Percentiles rank a stretch among this genome's conserved stretches.
phyloP scores from a whole-genome alignment of 2,797 vertebrate genomes.

The Schizopygopsis malacanthus region DNA sequence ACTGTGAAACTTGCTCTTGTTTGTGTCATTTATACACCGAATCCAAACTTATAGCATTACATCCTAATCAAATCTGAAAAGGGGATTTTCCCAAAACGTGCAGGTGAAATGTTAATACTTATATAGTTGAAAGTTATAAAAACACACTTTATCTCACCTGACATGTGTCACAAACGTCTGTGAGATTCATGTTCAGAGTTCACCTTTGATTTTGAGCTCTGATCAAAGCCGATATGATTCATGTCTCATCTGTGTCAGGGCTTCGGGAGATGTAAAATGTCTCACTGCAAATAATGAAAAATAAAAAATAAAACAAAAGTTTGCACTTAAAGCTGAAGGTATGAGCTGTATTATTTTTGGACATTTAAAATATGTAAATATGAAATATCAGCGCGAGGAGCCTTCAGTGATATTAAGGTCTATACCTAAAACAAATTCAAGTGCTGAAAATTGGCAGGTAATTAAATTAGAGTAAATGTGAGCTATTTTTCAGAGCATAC shows the following conservation, averaged over 20 bases:
- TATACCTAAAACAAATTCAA: conserved; percentile 13
- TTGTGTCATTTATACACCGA: neutral
- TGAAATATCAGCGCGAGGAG: neutral
- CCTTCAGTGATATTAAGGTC: neutral
- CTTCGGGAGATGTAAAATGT: neutral
- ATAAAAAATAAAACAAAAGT: neutral
- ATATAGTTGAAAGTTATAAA: conserved; percentile 1
- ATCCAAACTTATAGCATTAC: neutral
- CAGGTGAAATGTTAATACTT: neutral
- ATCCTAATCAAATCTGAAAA: neutral
- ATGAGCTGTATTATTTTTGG: neutral
- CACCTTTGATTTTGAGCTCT: conserved; percentile 28
- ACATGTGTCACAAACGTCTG: conserved; percentile 19
- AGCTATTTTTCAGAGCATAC: conserved; percentile 45
- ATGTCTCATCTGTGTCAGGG: neutral
- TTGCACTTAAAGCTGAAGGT: neutral
- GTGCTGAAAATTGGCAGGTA: conserved; percentile 38
- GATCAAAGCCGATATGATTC: conserved; percentile 18
- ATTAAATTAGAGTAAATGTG: conserved; percentile 48
- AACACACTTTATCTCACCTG: conserved; percentile 35
- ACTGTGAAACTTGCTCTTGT: neutral
- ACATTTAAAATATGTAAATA: neutral
- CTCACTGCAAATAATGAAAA: neutral
- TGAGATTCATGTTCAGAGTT: neutral
- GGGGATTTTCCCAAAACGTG: neutral